Conservation (phyloP, 2,888 invertebrate genomes). For the Perizoma affinitatum region DNA sequence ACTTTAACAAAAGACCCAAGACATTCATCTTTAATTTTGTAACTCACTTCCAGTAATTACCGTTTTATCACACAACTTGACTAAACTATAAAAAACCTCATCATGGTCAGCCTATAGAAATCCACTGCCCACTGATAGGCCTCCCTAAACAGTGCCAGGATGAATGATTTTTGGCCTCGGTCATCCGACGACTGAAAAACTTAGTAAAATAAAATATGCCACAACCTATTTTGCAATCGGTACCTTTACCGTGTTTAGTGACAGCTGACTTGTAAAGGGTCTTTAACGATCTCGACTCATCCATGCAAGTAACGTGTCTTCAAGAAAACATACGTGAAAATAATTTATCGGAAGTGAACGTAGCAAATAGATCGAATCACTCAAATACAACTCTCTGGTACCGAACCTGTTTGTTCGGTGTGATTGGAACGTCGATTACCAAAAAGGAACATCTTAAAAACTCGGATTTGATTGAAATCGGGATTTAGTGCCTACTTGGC, state of each 20-base stretch:
- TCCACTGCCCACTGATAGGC: too few species aligned
- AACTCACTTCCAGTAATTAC: too few species aligned
- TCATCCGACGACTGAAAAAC: too few species aligned
- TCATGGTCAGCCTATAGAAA: too few species aligned
- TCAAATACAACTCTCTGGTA: slow-evolving; percentile 13
- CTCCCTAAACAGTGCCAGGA: too few species aligned
- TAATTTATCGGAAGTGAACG: slow-evolving; percentile 5
- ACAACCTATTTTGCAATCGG: background rate
- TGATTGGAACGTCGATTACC: slow-evolving; percentile 32
- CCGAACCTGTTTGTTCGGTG: slow-evolving; percentile 21
- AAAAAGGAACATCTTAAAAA: slow-evolving; percentile 41
- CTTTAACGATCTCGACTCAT: slow-evolving; percentile 3
- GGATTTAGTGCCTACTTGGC: slow-evolving; percentile 46
- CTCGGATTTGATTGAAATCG: slow-evolving; percentile 60
- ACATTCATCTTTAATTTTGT: too few species aligned
- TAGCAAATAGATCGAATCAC: slow-evolving; percentile 5
- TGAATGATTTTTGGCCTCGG: too few species aligned
- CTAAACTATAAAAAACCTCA: too few species aligned
- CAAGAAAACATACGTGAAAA: slow-evolving; percentile 7
- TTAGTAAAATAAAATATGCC: too few species aligned
- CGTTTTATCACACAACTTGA: too few species aligned
- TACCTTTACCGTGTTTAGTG: background rate
- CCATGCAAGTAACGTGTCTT: slow-evolving; percentile 1
- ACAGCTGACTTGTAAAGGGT: background rate
- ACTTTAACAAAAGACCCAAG: too few species aligned